phyloP scores from a whole-genome alignment of 2,888 invertebrate genomes.

The Lacanobia wlatinum region DNA sequence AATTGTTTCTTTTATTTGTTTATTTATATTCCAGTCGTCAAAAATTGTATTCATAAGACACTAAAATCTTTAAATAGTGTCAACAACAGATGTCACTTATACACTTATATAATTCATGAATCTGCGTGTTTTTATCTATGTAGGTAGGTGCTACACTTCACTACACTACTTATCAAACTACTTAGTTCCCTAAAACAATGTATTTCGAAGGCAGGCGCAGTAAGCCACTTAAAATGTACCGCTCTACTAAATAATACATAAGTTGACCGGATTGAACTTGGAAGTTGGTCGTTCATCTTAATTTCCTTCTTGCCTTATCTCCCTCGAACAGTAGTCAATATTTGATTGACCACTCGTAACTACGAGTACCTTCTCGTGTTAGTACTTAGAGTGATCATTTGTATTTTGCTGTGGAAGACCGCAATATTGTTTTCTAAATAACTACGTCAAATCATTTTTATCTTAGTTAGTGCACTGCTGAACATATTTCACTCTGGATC shows the following conservation, averaged over 20 bases:
- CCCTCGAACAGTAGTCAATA: slow-evolving; percentile 42
- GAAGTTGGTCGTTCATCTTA: slow-evolving; percentile 52
- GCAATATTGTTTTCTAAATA: background rate
- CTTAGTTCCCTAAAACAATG: background rate
- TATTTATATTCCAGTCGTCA: background rate
- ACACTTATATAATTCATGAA: no score
- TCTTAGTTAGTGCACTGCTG: background rate
- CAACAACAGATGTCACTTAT: background rate
- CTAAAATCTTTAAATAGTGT: background rate
- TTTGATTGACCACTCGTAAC: slow-evolving; percentile 26
- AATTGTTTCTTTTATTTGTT: slow-evolving; percentile 29
- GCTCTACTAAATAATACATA: slow-evolving; percentile 47
- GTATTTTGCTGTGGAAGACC: background rate
- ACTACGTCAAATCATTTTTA: background rate
- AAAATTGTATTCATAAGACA: background rate
- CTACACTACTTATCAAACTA: background rate
- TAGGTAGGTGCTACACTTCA: background rate
- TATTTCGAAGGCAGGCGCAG: background rate
- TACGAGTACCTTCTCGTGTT: background rate
- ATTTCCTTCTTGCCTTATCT: slow-evolving; percentile 40
- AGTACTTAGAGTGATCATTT: slow-evolving; percentile 7
- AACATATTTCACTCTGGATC: background rate
- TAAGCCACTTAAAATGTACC: slow-evolving; percentile 34
- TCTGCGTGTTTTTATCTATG: no score
- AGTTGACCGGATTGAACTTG: slow-evolving; percentile 43